Base-by-base conservation (phyloP, 1,140 invertebrate genomes). In the Cepaea nemoralis region DNA sequence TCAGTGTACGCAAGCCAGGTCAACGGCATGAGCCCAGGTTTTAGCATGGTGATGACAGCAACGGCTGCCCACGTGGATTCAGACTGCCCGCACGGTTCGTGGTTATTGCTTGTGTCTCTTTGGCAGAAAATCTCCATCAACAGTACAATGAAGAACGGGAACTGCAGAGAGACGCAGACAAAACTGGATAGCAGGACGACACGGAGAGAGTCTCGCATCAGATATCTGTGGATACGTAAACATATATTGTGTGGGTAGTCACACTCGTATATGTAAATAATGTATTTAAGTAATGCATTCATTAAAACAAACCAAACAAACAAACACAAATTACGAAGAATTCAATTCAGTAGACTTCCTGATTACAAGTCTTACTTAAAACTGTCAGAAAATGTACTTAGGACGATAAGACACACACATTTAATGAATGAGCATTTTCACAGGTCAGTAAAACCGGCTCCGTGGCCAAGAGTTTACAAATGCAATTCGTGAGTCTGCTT, bases 1-100 rank as follows among this genome's bases (percentile, higher is more conserved):
- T 82, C 81, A 0, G 81, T 33, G 40, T 82, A 79, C n/a, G 77
- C 37, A 5, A 82, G 70, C 81, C 81, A 82, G 48, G 77, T 67
- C 16, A 82, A n/a, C 12, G 81, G 81, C 67, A 82, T 55, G 12
- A 82, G 24, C 0, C 81, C 81, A 2, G 81, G 71, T 40, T 82
- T 82, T 14, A 77, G 42, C 76, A 82, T 82, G 0, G 31, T 27
- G 67, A 55, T 16, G 40, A 66, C 55, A 37, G 77, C 77, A 48
- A 59, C 76, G 0, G 40, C 37, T 24, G 76, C 48, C 81, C 81
- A 82, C 27, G 45, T 69, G 8, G 63, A 48, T 31, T 78, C 71
- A 24, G 76, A 78, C 12, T 66, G 67, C 12, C 66, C 75, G 33
- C 81, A 82, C 3, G n/a, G 8, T 31, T 19, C 39, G 12, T 2